Evolutionary conservation across 2,888 invertebrate genomes (phyloP), one percentile per base, ranked within the genome.

Genomic region (Tortricodes alternella): DNA sequence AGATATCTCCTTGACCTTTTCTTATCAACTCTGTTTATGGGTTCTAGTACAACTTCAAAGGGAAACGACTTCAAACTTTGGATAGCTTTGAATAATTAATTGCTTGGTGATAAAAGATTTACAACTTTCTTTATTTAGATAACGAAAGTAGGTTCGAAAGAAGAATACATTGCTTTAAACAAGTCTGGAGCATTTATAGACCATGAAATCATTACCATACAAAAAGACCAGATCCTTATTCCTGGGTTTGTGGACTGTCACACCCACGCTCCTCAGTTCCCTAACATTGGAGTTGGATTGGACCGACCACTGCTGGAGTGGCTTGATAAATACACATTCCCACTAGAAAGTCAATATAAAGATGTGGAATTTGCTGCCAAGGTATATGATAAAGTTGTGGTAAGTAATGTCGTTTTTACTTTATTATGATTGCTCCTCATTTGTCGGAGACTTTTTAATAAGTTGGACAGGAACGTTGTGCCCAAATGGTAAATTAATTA

Each of bases 231-330:
- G 80, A 94, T 98, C 72, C 76, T 98, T 9, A 94, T 97, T 77
- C 98, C 98, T 0, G 98, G 98, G 0, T 93, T 98, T 58, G 92
- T 98, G 2, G 98, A 98, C 80, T 95, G 96, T 16, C 98, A 98
- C 76, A 95, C 96, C 7, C 98, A 98, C 87, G 97, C 97, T 0
- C 94, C 96, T 0, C 98, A 98, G 83, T 95, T 95, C 67, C 96
- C 96, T 0, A 97, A 98, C 82, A 89, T 94, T 53, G 98, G 97
- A 0, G 83, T 96, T 8, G 97, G 97, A 0, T 91, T 96, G 63
- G 96, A 97, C 73, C 92, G 93, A 65, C 93, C 94, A 0, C 85
- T 98, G 32, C 78, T 98, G 6, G 95, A 97, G 43, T 98, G 98
- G 98, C 88, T 98, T 5, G 92, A 95, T 18, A 92, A 91, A 3